Evolutionary conservation across 2,888 invertebrate species (phyloP).

Genomic region (Cosmia pyralina): DNA sequence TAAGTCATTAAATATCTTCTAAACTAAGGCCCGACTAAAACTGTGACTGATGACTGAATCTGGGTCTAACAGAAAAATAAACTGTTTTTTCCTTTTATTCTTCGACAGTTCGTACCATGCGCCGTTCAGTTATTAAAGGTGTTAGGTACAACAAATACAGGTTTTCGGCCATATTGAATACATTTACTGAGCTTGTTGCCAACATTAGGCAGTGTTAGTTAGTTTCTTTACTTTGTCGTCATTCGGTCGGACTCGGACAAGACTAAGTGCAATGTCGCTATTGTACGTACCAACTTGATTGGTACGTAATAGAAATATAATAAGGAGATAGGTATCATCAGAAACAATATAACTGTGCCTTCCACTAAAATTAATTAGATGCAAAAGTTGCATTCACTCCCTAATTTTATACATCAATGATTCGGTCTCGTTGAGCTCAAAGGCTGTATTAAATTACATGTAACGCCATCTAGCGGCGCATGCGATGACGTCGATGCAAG

Average conservation of each 20-base stretch:
- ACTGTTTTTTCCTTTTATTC: background rate
- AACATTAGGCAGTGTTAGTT: conserved; percentile 26
- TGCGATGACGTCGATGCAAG: conserved; percentile 47
- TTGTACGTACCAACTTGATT: background rate
- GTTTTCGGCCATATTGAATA: conserved; percentile 56
- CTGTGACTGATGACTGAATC: too few species aligned
- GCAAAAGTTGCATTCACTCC: conserved; percentile 33
- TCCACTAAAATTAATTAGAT: conserved; percentile 15
- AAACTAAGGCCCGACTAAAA: too few species aligned
- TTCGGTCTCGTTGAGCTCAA: conserved; percentile 11
- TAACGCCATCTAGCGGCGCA: conserved; percentile 66
- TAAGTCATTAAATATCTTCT: too few species aligned
- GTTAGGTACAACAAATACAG: conserved; percentile 52
- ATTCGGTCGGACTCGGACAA: background rate
- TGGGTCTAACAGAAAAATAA: background rate
- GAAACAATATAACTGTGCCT: background rate
- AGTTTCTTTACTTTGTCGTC: conserved; percentile 19
- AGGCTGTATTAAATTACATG: conserved; percentile 35
- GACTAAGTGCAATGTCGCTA: conserved; percentile 3
- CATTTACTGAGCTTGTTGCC: conserved; percentile 9
- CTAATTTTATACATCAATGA: too few species aligned
- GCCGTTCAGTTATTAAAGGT: conserved; percentile 22
- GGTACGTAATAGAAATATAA: background rate
- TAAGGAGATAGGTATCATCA: background rate
- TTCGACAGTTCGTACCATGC: background rate